Conservation (phyloP, 2,797 vertebrate species). For the Amazona finschi region DNA sequence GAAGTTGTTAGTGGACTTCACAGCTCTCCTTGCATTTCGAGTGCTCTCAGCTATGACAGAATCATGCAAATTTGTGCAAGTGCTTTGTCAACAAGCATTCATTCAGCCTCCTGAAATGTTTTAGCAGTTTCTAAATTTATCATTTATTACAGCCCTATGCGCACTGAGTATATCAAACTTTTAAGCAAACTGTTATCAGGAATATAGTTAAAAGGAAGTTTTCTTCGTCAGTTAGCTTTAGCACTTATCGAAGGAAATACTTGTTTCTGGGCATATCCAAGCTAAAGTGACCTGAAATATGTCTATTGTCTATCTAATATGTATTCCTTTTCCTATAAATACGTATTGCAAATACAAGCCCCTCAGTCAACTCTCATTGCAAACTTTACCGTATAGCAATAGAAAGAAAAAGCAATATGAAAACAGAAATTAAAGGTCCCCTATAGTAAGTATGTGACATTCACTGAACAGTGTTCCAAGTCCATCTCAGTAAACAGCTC, state of each 20-base stretch:
- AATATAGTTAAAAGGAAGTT: not conserved
- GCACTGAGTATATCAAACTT: not conserved
- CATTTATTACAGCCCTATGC: not conserved
- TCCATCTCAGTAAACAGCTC: not conserved
- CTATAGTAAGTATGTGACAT: not conserved
- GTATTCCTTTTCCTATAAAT: not conserved
- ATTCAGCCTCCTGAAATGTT: not conserved
- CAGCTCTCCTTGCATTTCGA: not conserved
- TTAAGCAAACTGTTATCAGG: not conserved
- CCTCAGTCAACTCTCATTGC: not conserved
- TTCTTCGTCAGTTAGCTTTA: not conserved
- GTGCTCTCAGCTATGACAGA: not conserved
- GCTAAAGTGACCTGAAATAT: not conserved
- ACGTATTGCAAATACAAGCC: not conserved
- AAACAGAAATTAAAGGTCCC: not conserved
- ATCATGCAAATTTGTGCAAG: not conserved
- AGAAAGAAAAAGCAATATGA: not conserved
- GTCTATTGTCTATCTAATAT: not conserved
- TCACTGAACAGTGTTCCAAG: not conserved
- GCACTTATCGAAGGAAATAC: not conserved
- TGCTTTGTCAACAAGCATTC: not conserved
- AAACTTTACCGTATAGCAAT: not conserved
- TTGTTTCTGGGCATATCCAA: not conserved
- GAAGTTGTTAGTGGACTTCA: not conserved
- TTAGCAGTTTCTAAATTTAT: not conserved